These are phyloP conservation scores for Schizopygopsis malacanthus DNA, from an alignment of 2,797 vertebrate species.

Conservation along the genomic window DNA sequence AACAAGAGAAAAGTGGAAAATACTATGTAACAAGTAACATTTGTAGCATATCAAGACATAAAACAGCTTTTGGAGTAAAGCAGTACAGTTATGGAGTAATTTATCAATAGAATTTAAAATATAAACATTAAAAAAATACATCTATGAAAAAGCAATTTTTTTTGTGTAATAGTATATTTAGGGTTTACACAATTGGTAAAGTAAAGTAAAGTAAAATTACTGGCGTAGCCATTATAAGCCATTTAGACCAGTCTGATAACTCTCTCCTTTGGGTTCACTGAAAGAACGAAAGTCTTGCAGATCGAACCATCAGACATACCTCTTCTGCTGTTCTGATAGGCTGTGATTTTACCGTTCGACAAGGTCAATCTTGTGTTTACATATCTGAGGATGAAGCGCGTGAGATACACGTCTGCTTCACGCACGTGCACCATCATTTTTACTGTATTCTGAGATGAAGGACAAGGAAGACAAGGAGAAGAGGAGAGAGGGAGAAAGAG, in stretches of 20 bases:
- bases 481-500: conserved; percentile 22
- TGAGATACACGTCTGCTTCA: conserved; percentile 88
- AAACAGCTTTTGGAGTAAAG: neutral
- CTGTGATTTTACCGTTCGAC: conserved; percentile 89
- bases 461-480: conserved; percentile 50
- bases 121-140: neutral
- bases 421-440: conserved; percentile 86
- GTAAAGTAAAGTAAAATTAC: neutral
- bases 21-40: neutral
- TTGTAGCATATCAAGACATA: neutral
- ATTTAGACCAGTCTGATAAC: neutral
- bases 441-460: conserved; percentile 80
- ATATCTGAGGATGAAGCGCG: conserved; percentile 90
- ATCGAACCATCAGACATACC: conserved; percentile 77
- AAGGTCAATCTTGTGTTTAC: conserved; percentile 83
- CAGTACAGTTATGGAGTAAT: neutral
- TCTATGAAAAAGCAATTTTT: neutral
- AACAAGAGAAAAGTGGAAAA: neutral
- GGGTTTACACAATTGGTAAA: no score
- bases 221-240: neutral
- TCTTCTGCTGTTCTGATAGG: conserved; percentile 87
- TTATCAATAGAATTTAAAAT: neutral
- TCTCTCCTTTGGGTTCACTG: neutral
- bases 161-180: neutral
- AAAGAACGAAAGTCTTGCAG: neutral